These are phyloP conservation scores for Nephila pilipes DNA, from an alignment of 1,140 invertebrate genomes.

Conservation along the genomic window DNA sequence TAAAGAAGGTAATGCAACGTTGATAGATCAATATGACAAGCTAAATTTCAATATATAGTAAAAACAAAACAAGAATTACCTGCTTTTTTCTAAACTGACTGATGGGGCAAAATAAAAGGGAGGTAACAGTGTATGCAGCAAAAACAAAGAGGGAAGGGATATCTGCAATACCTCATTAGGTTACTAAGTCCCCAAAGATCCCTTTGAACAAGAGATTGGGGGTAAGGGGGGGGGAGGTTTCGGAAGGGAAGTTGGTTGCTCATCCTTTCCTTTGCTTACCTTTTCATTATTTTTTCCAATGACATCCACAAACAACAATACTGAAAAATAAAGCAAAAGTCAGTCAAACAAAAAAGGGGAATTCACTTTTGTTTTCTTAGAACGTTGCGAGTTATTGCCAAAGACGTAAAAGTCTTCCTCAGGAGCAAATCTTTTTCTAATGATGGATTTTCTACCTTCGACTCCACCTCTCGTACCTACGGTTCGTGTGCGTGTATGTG, in stretches of 20 bases:
- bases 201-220: conserved; percentile 61
- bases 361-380: conserved; percentile 25
- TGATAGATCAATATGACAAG: background rate
- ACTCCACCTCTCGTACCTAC: background rate
- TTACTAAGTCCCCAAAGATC: conserved; percentile 61
- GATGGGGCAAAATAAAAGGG: background rate
- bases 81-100: background rate
- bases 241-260: background rate
- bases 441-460: conserved; percentile 55
- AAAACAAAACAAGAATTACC: background rate
- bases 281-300: conserved; percentile 61
- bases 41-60: background rate
- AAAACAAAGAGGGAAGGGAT: background rate
- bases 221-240: background rate
- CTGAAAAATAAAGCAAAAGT: conserved; percentile 50
- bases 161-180: conserved; percentile 53
- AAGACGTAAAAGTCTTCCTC: conserved; percentile 34
- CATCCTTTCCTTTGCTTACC: conserved; percentile 54
- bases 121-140: background rate
- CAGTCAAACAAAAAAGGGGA: conserved; percentile 25
- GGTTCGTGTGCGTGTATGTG: conserved; percentile 15
- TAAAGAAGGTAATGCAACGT: background rate
- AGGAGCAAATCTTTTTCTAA: conserved; percentile 70
- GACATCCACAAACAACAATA: conserved; percentile 52
- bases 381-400: conserved; percentile 48